Base-by-base conservation (phyloP, 2,113 vertebrate genomes). In the Leucosticte australis region DNA sequence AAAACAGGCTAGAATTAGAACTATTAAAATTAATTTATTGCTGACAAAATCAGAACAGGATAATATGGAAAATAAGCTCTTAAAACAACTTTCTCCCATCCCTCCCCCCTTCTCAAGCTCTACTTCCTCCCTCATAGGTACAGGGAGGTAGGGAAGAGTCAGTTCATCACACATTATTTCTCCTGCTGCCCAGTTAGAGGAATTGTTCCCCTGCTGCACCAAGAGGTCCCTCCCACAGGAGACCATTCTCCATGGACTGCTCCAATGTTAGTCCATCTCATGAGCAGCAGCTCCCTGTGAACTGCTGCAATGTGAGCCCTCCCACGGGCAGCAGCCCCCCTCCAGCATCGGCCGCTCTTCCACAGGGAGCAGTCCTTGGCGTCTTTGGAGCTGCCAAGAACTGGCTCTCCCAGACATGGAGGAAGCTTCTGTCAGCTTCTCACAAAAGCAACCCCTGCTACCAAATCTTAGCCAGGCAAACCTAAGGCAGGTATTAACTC, bases 181-280 rank as follows among this genome's bases (percentile, higher is more conserved):
- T 52, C 33, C 63, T 19, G 17, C 46, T 52, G 27, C 14, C 49
- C 73, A 28, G 15, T 22, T 10, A 69, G n/a, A 44, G 18, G 37
- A 60, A 42, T 23, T 22, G 5, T 15, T 60, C 12, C 22, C 15
- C 22, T 53, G 27, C 27, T 39, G 23, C 33, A 39, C n/a, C 9
- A 1, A 10, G 37, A 28, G 24, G 33, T 39, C 15, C 10, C 10
- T 60, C 14, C 39, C 27, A 19, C 2, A 4, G 14, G 33, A 87
- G 12, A 28, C 15, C 18, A 13, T 27, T 33, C 18, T 44, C 31
- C 33, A 37, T 17, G 37, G 17, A 33, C 14, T 59, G 26, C 21
- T 37, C 11, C 39, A 69, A 0, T 0, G 0, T 44, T 11, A 28
- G 18, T 27, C 18, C 27, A 52, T 33, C 44, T 22, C 63, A 59